Conservation (phyloP, 2,797 vertebrate genomes). For the Hozukius guyotensis region DNA sequence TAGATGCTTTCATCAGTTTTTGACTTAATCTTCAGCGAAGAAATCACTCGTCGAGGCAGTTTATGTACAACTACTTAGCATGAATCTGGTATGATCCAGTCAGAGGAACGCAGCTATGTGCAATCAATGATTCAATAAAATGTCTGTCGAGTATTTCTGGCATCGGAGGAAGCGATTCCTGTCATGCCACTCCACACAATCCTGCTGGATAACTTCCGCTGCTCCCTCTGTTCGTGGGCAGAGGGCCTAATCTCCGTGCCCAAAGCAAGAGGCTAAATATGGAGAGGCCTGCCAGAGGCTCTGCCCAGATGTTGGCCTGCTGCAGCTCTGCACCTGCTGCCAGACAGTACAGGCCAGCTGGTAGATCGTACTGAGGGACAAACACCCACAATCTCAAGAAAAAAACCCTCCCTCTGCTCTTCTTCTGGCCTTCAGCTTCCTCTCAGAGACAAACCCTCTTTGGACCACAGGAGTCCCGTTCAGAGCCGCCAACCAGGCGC, state of each 20-base stretch:
- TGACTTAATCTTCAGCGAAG: conserved; percentile 10
- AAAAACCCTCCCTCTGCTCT: conserved; percentile 19
- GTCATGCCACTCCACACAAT: conserved; percentile 70
- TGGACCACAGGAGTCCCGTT: conserved; percentile 24
- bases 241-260: conserved; percentile 66
- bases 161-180: conserved; percentile 52
- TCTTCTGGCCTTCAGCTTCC: conserved; percentile 44
- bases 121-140: conserved; percentile 28
- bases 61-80: background rate
- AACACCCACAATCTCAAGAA: background rate
- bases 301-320: conserved; percentile 76
- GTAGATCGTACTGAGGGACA: conserved; percentile 32
- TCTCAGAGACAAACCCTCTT: conserved; percentile 26
- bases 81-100: conserved; percentile 27
- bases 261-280: conserved; percentile 73
- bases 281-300: conserved; percentile 58
- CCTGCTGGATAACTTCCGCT: conserved; percentile 74
- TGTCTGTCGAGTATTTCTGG: conserved; percentile 20
- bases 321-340: conserved; percentile 79
- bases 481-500: conserved; percentile 55
- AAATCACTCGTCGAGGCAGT: conserved; percentile 20
- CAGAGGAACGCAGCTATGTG: conserved; percentile 1
- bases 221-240: conserved; percentile 47
- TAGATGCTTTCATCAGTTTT: conserved; percentile 27
- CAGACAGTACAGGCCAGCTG: conserved; percentile 54